A percentile compares a stretch with the other conserved stretches of the same genome.
These are phyloP conservation scores for Panthera tigris DNA, from an alignment of 2,113 vertebrate species.

Conservation along the genomic window DNA sequence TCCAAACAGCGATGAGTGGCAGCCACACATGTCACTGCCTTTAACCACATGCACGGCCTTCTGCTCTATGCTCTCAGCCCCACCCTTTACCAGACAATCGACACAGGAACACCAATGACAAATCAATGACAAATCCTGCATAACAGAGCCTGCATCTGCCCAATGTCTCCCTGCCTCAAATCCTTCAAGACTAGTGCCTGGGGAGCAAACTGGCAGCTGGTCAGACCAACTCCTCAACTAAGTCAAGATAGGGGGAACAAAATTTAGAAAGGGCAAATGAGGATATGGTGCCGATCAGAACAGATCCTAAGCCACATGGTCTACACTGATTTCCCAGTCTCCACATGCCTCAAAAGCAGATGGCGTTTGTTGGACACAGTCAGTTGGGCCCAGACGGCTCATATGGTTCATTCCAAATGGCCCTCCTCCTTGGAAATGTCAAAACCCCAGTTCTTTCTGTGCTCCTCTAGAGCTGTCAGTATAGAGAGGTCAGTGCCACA, in stretches of 20 bases:
- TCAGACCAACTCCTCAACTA: background rate
- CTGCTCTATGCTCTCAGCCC: background rate
- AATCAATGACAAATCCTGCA: background rate
- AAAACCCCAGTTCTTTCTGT: background rate
- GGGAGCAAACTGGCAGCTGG: background rate
- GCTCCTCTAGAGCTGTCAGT: background rate
- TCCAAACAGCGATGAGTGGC: constrained; percentile 14
- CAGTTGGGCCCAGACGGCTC: constrained; percentile 9
- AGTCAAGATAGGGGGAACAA: background rate
- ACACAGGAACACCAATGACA: background rate
- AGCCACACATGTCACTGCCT: background rate
- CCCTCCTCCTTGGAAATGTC: constrained; percentile 41
- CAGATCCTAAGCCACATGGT: background rate
- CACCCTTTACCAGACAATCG: background rate
- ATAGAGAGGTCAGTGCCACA: background rate
- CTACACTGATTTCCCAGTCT: constrained; percentile 2
- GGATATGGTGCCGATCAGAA: background rate
- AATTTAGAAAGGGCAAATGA: background rate
- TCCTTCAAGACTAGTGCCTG: background rate
- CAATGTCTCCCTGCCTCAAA: background rate
- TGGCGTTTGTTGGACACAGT: constrained; percentile 66
- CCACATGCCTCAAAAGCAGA: constrained; percentile 57
- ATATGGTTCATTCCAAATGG: constrained; percentile 40
- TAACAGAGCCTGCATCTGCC: background rate
- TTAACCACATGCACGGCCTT: background rate